Conservation (phyloP, 2,888 invertebrate genomes). For the Allacma fusca region DNA sequence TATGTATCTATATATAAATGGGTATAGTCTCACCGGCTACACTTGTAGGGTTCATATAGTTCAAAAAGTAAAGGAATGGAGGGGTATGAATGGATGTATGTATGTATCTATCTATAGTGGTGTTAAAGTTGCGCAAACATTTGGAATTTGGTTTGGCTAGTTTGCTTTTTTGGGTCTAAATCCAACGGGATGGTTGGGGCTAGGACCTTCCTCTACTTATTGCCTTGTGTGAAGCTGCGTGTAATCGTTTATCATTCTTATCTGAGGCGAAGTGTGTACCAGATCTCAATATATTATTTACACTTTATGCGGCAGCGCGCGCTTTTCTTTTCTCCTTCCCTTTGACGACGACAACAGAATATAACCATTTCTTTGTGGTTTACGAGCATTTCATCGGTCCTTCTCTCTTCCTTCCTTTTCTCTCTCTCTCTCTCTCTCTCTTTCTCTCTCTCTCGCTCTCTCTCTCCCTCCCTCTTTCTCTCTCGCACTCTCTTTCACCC, state of each 20-base stretch:
- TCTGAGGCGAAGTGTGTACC: constrained; percentile 35
- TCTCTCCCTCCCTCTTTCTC: neutral
- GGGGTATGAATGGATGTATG: too few species aligned
- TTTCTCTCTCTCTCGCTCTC: neutral
- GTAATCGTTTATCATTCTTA: constrained; percentile 44
- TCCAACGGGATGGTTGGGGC: neutral
- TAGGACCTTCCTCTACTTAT: constrained; percentile 13
- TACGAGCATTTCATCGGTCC: constrained; percentile 4
- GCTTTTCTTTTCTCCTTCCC: neutral
- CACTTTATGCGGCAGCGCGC: constrained; percentile 29
- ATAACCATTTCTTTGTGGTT: constrained; percentile 16
- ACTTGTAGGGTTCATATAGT: too few species aligned
- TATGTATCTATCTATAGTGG: too few species aligned
- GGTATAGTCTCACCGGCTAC: too few species aligned
- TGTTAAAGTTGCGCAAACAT: constrained; percentile 3
- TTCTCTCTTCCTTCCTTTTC: neutral
- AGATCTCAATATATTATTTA: constrained; percentile 44
- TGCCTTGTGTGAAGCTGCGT: constrained; percentile 30
- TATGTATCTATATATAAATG: too few species aligned
- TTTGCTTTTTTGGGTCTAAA: constrained; percentile 18
- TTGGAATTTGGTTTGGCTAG: constrained; percentile 17
- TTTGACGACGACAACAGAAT: constrained; percentile 8
- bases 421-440: neutral
- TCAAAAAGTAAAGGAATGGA: too few species aligned
- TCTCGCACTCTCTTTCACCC: neutral